Percentiles rank a stretch among this genome's conserved stretches.
Evolutionary conservation across 2,888 invertebrate species (phyloP).

Genomic region (Marasmarcha lunaedactyla): DNA sequence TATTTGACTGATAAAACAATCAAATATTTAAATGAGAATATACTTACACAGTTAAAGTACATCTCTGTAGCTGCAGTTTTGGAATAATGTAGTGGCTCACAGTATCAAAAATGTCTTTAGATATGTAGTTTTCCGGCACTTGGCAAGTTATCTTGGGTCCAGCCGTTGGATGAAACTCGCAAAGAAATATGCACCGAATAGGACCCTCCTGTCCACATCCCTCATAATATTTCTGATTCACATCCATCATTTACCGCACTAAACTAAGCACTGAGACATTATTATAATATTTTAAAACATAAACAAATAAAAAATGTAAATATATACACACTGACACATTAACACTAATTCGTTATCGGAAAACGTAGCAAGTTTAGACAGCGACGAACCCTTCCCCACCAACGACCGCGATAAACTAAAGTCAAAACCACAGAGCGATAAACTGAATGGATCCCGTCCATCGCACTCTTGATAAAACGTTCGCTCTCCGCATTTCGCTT

Average conservation of each 20-base stretch:
- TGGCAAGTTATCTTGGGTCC: constrained; percentile 85
- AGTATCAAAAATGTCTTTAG: constrained; percentile 85
- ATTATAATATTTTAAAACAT: too few species aligned
- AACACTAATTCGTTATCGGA: constrained; percentile 25
- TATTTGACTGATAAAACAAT: constrained; percentile 5
- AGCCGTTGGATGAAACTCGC: constrained; percentile 80
- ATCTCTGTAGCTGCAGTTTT: constrained; percentile 82
- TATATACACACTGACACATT: constrained; percentile 18
- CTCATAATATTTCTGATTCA: constrained; percentile 61
- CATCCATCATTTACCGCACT: constrained; percentile 40
- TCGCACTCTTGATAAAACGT: too few species aligned
- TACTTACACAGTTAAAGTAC: constrained; percentile 83
- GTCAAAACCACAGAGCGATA: too few species aligned
- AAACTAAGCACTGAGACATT: not conserved
- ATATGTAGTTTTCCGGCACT: constrained; percentile 83
- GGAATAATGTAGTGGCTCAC: constrained; percentile 88
- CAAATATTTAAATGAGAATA: not conserved
- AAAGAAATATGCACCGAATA: constrained; percentile 82
- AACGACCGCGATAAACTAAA: not conserved
- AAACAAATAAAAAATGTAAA: too few species aligned
- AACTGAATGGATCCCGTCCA: too few species aligned
- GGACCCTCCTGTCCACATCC: constrained; percentile 76
- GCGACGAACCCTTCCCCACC: not conserved
- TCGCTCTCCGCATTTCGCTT: too few species aligned
- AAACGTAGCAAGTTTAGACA: constrained; percentile 11